Evolutionary conservation across 2,888 invertebrate genomes (phyloP).

Genomic region (Hydriomena furcata): DNA sequence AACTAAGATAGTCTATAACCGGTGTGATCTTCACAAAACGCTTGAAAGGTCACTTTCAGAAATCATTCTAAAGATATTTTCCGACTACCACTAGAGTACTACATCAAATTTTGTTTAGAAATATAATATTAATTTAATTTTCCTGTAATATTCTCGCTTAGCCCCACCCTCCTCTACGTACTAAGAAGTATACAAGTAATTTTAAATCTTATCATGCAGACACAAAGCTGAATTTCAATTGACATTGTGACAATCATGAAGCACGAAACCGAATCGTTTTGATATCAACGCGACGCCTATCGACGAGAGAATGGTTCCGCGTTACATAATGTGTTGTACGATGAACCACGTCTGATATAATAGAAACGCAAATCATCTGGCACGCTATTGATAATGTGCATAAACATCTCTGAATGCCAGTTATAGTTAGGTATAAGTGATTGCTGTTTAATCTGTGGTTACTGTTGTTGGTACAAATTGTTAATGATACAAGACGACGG

Average conservation of each 20-base stretch:
- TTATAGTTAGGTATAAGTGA: conserved; percentile 9
- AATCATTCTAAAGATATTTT: too few species aligned
- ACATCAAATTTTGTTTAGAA: too few species aligned
- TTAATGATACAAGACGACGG: too few species aligned
- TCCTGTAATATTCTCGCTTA: background rate
- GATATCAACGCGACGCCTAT: conserved; percentile 10
- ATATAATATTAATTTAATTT: background rate
- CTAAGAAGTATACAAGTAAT: conserved; percentile 24
- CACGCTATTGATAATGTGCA: conserved; percentile 24
- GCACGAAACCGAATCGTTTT: conserved; percentile 22
- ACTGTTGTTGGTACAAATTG: background rate
- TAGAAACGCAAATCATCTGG: conserved; percentile 31
- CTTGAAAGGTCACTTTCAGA: too few species aligned
- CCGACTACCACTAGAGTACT: too few species aligned
- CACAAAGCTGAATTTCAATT: conserved; percentile 13
- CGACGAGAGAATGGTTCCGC: conserved; percentile 26
- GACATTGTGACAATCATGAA: conserved; percentile 11
- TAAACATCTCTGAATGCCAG: conserved; percentile 15
- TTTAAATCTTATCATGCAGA: conserved; percentile 21
- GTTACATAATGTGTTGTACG: conserved; percentile 29
- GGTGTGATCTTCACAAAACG: too few species aligned
- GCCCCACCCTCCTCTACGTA: conserved; percentile 18
- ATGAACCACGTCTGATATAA: conserved; percentile 28
- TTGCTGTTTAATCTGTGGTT: conserved; percentile 6
- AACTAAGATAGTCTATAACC: too few species aligned